phyloP scores from a whole-genome alignment of 2,888 invertebrate genomes.

The Furcula furcula region DNA sequence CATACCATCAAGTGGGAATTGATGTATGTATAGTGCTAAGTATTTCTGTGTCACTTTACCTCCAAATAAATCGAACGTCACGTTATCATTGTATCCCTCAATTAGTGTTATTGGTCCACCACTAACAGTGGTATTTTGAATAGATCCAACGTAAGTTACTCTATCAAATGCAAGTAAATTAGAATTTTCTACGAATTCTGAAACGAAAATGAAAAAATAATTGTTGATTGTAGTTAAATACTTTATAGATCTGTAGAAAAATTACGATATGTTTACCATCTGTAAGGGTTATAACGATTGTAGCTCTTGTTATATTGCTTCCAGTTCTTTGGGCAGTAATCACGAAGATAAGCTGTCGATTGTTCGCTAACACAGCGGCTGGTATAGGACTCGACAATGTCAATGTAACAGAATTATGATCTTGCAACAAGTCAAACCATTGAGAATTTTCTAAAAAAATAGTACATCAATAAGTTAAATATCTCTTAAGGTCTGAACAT shows the following conservation, averaged over 20 bases:
- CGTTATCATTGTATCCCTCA: slow-evolving; percentile 25
- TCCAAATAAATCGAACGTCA: slow-evolving; percentile 27
- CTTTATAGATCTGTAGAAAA: neutral
- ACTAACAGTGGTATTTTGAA: slow-evolving; percentile 12
- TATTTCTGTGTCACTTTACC: too few relatives aligned
- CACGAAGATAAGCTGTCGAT: slow-evolving; percentile 25
- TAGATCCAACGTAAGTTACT: slow-evolving; percentile 27
- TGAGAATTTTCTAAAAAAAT: slow-evolving; percentile 30
- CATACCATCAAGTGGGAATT: too few relatives aligned
- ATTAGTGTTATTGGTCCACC: slow-evolving; percentile 25
- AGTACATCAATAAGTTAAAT: neutral
- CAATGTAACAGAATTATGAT: slow-evolving; percentile 9
- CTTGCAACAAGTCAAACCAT: slow-evolving; percentile 26
- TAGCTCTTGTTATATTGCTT: slow-evolving; percentile 17
- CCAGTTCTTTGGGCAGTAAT: slow-evolving; percentile 19
- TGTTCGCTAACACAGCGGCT: slow-evolving; percentile 16
- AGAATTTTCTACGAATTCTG: slow-evolving; percentile 12
- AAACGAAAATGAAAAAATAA: slow-evolving; percentile 4
- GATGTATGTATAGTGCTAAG: too few relatives aligned
- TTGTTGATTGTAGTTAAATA: too few relatives aligned
- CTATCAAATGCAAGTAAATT: slow-evolving; percentile 27
- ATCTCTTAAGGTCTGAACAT: neutral
- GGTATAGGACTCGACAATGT: slow-evolving; percentile 11
- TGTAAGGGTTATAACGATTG: slow-evolving; percentile 23
- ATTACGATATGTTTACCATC: slow-evolving; percentile 1